phyloP scores from a whole-genome alignment of 2,797 vertebrate genomes.

The Enoplosus armatus region DNA sequence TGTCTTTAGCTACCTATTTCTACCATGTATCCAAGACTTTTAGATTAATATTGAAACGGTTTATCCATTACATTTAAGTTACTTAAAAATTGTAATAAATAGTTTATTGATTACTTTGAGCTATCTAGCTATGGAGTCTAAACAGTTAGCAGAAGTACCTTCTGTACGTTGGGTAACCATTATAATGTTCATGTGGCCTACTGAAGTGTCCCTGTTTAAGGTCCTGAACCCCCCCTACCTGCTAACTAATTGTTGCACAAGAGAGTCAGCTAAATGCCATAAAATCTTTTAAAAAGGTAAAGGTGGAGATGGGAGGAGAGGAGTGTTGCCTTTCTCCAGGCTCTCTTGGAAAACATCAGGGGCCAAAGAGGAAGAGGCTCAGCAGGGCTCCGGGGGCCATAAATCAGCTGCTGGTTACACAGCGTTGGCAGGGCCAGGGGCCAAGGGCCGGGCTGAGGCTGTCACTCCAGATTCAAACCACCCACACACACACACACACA shows the following conservation, averaged over 20 bases:
- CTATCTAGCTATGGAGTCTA: too few relatives aligned
- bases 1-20: neutral
- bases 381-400: slow-evolving; percentile 86
- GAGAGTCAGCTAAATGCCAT: slow-evolving; percentile 30
- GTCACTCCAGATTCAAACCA: slow-evolving; percentile 76
- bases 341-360: slow-evolving; percentile 91
- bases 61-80: neutral
- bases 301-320: slow-evolving; percentile 39
- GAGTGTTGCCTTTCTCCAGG: slow-evolving; percentile 78
- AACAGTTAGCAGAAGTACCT: too few relatives aligned
- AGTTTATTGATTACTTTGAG: neutral
- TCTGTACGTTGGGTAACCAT: neutral
- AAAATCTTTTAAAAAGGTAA: slow-evolving; percentile 41
- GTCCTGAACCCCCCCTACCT: slow-evolving; percentile 7
- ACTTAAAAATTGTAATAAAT: neutral
- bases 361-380: slow-evolving; percentile 88
- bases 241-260: slow-evolving; percentile 38
- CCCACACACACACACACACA: slow-evolving; percentile 67
- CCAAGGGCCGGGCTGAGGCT: slow-evolving; percentile 72
- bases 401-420: slow-evolving; percentile 91
- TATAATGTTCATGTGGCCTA: neutral
- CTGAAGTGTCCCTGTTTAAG: slow-evolving; percentile 17
- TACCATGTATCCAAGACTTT: neutral
- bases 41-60: neutral
- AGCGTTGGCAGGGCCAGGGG: slow-evolving; percentile 76